Evolutionary conservation across 2,797 vertebrate species (phyloP).

Genomic region (Meda fulgida): DNA sequence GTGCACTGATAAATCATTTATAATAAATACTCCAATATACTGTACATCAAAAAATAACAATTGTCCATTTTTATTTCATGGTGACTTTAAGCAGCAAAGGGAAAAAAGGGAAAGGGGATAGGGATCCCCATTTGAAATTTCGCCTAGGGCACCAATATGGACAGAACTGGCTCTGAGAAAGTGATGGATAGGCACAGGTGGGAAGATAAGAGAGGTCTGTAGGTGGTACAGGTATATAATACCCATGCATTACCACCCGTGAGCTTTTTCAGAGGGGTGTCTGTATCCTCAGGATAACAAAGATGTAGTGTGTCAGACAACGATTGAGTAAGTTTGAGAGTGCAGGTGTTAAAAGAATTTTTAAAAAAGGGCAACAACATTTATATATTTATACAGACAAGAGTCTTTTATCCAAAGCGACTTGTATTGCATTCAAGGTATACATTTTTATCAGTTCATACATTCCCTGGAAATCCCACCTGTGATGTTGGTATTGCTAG

Average conservation of each 20-base stretch:
- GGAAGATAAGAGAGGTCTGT: slow-evolving; percentile 40
- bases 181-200: slow-evolving; percentile 19
- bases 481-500: background rate
- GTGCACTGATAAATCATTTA: background rate
- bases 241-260: slow-evolving; percentile 60
- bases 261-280: slow-evolving; percentile 27
- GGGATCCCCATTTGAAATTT: background rate
- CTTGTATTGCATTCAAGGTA: background rate
- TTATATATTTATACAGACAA: background rate
- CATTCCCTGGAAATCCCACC: background rate
- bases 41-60: background rate
- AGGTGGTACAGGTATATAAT: slow-evolving; percentile 46
- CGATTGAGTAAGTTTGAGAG: slow-evolving; percentile 10
- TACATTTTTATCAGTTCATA: background rate
- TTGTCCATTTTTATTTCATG: background rate
- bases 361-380: background rate
- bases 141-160: background rate
- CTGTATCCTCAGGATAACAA: slow-evolving; percentile 12
- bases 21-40: background rate
- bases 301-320: slow-evolving; percentile 5
- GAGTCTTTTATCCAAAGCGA: background rate
- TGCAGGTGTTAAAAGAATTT: background rate
- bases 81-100: background rate
- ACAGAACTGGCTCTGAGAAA: background rate
- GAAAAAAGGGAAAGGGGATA: background rate